Evolutionary conservation across 2,113 vertebrate species (phyloP), one percentile per base, ranked within the genome.

Genomic region (Crypturellus undulatus): DNA sequence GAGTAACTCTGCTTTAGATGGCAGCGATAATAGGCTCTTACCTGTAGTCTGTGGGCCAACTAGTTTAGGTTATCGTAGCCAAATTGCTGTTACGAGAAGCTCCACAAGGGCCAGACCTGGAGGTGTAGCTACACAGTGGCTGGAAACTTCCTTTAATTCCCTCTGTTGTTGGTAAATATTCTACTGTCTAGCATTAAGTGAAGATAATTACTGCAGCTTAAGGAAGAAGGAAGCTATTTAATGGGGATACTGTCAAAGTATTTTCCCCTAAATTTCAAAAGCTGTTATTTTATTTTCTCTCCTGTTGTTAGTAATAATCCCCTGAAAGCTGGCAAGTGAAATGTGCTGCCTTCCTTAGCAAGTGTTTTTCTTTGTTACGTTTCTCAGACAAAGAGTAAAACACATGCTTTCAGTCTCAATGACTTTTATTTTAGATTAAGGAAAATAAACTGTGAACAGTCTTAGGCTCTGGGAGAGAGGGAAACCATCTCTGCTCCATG

Each of bases 321-420:
- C 75, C 83, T 94, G 91, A 85, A 96, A 96, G 95, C 87, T n/a
- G 60, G 91, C 13, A 79, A 90, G 77, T 86, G 79, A 85, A 92
- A 95, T 62, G 84, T 45, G 6, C 73, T 84, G 87, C 83, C 68
- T 92, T 60, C 91, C 49, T 79, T 68, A 77, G 83, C 91, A 64
- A 92, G 94, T 97, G 97, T 97, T 97, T 94, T 75, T 64, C 87
- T 93, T 90, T 84, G 73, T 91, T 90, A 26, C 22, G 65, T 90
- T 90, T 75, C 91, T 89, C 80, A 93, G 79, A 69, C 79, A 94
- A 90, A 90, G 85, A 94, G 75, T 73, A 72, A 94, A 96, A 93
- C 92, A 93, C 4, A n/a, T 80, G 51, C 85, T 94, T 83, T 77
- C 78, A 92, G 88, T 68, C 83, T 79, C 15, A 2, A 65, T 76